Evolutionary conservation across 2,888 invertebrate genomes (phyloP).

Genomic region (Plebejus anna): DNA sequence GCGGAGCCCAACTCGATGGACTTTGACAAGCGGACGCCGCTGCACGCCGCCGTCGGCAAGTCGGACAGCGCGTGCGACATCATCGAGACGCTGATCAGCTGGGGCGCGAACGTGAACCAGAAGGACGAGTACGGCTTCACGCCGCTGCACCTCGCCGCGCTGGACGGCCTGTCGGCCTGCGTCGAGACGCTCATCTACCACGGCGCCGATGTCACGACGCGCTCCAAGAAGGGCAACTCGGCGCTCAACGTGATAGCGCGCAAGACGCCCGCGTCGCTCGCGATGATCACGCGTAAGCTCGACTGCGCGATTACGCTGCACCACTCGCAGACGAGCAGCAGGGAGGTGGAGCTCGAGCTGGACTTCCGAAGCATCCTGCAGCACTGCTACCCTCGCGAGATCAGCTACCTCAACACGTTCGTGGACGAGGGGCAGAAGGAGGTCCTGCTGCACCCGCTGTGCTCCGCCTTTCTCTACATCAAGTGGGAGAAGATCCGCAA

Average conservation of each 20-base stretch:
- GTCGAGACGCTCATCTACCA: slow-evolving; percentile 91
- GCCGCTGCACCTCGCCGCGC: slow-evolving; percentile 90
- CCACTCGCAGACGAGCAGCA: slow-evolving; percentile 87
- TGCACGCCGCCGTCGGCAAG: slow-evolving; percentile 92
- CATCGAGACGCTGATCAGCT: slow-evolving; percentile 87
- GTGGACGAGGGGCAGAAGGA: slow-evolving; percentile 94
- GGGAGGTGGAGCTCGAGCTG: slow-evolving; percentile 89
- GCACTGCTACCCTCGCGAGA: slow-evolving; percentile 91
- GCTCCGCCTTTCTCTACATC: slow-evolving; percentile 91
- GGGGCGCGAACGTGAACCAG: slow-evolving; percentile 90
- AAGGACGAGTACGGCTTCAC: slow-evolving; percentile 93
- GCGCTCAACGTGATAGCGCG: slow-evolving; percentile 91
- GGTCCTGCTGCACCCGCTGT: slow-evolving; percentile 90
- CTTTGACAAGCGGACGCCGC: slow-evolving; percentile 88
- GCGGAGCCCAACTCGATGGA: slow-evolving; percentile 90
- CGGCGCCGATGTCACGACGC: slow-evolving; percentile 93
- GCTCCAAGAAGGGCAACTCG: slow-evolving; percentile 92
- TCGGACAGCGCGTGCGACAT: slow-evolving; percentile 90
- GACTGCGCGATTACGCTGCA: slow-evolving; percentile 89
- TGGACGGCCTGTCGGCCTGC: slow-evolving; percentile 91
- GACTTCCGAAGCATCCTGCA: slow-evolving; percentile 91
- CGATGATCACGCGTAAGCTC: slow-evolving; percentile 89
- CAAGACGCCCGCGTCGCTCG: slow-evolving; percentile 91
- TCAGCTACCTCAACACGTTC: slow-evolving; percentile 91
- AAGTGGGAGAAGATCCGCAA: slow-evolving; percentile 95